These are phyloP conservation scores for Heterodera schachtii DNA, from an alignment of 1,140 invertebrate genomes.

Conservation along the genomic window DNA sequence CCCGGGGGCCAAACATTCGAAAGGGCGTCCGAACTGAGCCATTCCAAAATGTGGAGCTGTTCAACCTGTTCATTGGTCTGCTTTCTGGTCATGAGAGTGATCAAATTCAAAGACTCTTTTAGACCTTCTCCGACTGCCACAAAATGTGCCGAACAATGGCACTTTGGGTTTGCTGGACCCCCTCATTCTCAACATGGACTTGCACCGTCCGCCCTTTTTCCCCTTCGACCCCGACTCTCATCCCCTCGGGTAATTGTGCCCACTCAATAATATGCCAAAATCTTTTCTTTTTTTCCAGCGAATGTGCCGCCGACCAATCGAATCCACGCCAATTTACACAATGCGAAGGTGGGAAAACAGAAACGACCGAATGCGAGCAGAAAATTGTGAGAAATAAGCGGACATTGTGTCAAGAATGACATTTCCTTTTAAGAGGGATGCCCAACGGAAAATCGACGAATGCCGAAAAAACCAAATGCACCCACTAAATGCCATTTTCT, in stretches of 20 bases:
- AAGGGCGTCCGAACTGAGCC: conserved; percentile 36
- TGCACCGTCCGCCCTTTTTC: conserved; percentile 38
- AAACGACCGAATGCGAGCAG: not conserved
- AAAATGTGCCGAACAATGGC: conserved; percentile 50
- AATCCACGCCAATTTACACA: not conserved
- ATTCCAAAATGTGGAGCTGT: conserved; percentile 59
- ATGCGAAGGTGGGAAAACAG: not conserved
- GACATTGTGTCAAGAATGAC: not conserved
- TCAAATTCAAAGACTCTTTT: too few relatives aligned
- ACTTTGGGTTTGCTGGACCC: conserved; percentile 37
- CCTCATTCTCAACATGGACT: conserved; percentile 42
- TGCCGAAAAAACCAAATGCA: not conserved
- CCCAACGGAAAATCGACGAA: not conserved
- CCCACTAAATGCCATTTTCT: not conserved
- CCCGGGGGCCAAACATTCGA: conserved; percentile 51
- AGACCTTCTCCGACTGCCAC: conserved; percentile 56
- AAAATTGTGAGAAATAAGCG: not conserved
- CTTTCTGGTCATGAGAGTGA: not conserved
- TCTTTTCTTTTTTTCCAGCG: conserved; percentile 22
- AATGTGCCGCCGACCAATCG: not conserved
- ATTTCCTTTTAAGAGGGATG: not conserved
- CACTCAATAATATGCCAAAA: not conserved
- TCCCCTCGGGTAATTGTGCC: conserved; percentile 29
- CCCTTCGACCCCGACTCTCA: conserved; percentile 10
- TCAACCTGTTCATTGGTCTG: conserved; percentile 55